A percentile compares a stretch with the other conserved stretches of the same genome.
Evolutionary conservation across 2,797 vertebrate species (phyloP).

Genomic region (Bucorvus abyssinicus): DNA sequence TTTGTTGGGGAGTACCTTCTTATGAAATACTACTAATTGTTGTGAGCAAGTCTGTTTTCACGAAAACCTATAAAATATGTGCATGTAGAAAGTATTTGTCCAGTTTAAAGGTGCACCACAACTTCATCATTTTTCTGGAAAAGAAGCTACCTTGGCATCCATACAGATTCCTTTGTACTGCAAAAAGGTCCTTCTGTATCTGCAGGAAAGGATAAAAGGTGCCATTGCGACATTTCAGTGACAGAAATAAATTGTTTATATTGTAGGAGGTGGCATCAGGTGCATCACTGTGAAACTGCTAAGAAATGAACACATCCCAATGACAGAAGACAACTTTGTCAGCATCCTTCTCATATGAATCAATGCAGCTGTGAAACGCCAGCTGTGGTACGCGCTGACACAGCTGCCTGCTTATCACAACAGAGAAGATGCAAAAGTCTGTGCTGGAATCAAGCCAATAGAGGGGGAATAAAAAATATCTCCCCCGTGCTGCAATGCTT

Average conservation of each 20-base stretch:
- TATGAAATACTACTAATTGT: neutral
- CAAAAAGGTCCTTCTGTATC: neutral
- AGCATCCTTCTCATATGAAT: neutral
- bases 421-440: neutral
- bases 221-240: neutral
- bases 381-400: neutral
- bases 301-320: neutral
- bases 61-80: neutral
- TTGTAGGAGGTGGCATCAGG: neutral
- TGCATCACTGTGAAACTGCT: neutral
- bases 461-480: fast-evolving
- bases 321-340: neutral
- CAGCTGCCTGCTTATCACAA: neutral
- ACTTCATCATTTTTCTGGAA: neutral
- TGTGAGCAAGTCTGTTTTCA: neutral
- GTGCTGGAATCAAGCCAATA: neutral
- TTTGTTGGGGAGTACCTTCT: neutral
- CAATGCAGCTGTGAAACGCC: neutral
- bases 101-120: neutral
- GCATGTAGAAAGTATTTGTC: neutral
- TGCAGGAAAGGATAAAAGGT: neutral
- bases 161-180: neutral
- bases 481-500: neutral
- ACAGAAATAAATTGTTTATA: neutral
- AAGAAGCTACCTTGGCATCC: neutral